Base-by-base conservation (phyloP, 2,113 vertebrate genomes). In the Lasiurus cinereus region DNA sequence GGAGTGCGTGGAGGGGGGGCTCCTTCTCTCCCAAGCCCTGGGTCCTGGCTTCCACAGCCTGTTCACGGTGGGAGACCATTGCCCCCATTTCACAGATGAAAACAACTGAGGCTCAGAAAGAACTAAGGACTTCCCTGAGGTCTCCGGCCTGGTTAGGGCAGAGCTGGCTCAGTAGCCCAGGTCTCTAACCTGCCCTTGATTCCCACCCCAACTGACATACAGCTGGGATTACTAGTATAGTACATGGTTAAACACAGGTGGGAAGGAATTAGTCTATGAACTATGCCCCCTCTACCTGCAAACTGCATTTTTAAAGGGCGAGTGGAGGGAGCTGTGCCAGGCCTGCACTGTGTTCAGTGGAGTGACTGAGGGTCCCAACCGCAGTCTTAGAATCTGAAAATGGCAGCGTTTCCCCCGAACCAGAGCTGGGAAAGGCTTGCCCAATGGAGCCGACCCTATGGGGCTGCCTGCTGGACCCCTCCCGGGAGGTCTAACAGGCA, bases 401-500 rank as follows among this genome's bases (percentile, higher is more conserved):
- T 7, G 15, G 24, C 24, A 8, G 8, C 27, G 3, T 27, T 36
- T 33, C 22, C 67, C 69, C 18, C 6, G n/a, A 46, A 10, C 14
- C 29, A 27, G 29, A 10, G 74, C 67, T 52, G 31, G 39, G 24
- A 39, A 7, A 66, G 27, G 29, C 67, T 33, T 31, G 74, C 22
- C 0, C 2, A 11, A 4, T 29, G 33, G 66, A 13, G 29, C 54
- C 67, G 0, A 36, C 80, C 33, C 11, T 1, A 1, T 0, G 36
- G 29, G 69, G 84, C 36, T 24, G 22, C 69, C 36, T n/a, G 6
- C 46, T 29, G 54, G 74, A 31, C 33, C n/a, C 27, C 27, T 21
- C 66, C 7, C 1, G 4, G 1, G 29, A 78, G 66, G 50, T 36
- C 43, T 4, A 64, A 62, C 4, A 6, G 36, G 50, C 0, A 6